These are phyloP conservation scores for Eublepharis macularius DNA, from an alignment of 2,113 vertebrate genomes.

Conservation along the genomic window DNA sequence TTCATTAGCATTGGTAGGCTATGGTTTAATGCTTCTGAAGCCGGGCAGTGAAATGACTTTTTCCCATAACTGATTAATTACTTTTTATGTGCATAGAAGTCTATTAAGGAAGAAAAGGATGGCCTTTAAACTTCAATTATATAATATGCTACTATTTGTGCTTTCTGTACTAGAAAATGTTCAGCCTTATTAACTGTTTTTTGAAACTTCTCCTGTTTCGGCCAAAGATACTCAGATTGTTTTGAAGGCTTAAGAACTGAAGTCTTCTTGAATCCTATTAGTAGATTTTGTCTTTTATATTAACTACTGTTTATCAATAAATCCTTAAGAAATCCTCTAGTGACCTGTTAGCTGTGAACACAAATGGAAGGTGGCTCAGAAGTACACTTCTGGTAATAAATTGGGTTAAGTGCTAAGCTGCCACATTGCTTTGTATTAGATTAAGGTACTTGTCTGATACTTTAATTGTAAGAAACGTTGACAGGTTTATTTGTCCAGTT, in stretches of 20 bases:
- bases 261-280: constrained; percentile 10
- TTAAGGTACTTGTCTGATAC: constrained; percentile 38
- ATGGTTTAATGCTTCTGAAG: constrained; percentile 15
- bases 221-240: neutral
- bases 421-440: constrained; percentile 21
- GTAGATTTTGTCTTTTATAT: constrained; percentile 8
- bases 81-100: constrained; percentile 15
- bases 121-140: neutral
- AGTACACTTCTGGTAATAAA: constrained; percentile 25
- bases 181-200: constrained; percentile 13
- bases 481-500: constrained; percentile 50
- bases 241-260: constrained; percentile 21
- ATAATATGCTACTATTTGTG: constrained; percentile 6
- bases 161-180: neutral
- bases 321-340: constrained; percentile 25
- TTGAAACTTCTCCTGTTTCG: neutral
- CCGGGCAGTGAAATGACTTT: neutral
- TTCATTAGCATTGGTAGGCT: constrained; percentile 22
- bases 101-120: neutral
- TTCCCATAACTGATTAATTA: constrained; percentile 1
- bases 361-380: constrained; percentile 12
- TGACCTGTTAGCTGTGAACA: neutral
- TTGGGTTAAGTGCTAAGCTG: constrained; percentile 10
- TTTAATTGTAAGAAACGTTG: constrained; percentile 50
- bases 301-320: neutral